These are phyloP conservation scores for Todus mexicanus DNA, from an alignment of 2,797 vertebrate species.

Conservation along the genomic window DNA sequence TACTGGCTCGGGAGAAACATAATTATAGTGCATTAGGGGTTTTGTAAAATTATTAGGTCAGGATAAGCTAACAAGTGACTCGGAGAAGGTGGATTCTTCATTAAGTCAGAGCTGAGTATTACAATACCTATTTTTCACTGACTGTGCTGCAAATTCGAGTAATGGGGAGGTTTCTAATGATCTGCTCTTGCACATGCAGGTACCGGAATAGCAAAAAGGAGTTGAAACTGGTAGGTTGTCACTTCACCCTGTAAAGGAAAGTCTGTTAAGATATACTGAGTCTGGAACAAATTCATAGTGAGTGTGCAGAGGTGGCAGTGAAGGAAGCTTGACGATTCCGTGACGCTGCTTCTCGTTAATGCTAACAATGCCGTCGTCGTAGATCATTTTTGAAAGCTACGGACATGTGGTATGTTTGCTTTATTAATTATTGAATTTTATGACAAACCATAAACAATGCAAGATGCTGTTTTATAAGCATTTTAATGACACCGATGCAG, in stretches of 20 bases:
- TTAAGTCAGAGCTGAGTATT: neutral
- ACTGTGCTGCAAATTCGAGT: neutral
- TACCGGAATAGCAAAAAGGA: neutral
- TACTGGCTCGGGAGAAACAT: constrained; percentile 79
- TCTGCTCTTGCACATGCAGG: neutral
- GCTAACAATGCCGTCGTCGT: neutral
- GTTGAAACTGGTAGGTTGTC: neutral
- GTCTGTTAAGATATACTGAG: neutral
- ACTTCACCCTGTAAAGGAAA: neutral
- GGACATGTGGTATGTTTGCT: neutral
- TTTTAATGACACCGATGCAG: neutral
- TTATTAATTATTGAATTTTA: neutral
- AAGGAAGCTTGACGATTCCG: neutral
- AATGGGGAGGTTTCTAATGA: neutral
- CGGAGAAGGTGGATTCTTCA: constrained; percentile 64
- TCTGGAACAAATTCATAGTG: neutral
- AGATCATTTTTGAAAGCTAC: neutral
- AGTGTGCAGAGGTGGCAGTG: neutral
- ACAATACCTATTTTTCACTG: neutral
- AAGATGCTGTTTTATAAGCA: neutral
- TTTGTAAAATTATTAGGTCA: constrained; percentile 85
- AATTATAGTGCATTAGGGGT: constrained; percentile 88
- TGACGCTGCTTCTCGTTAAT: neutral
- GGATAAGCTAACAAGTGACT: constrained; percentile 85
- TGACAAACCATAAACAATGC: neutral